Evolutionary conservation across 1,140 invertebrate species (phyloP), one percentile per base, ranked within the genome.

Genomic region (Leucophenga varia): DNA sequence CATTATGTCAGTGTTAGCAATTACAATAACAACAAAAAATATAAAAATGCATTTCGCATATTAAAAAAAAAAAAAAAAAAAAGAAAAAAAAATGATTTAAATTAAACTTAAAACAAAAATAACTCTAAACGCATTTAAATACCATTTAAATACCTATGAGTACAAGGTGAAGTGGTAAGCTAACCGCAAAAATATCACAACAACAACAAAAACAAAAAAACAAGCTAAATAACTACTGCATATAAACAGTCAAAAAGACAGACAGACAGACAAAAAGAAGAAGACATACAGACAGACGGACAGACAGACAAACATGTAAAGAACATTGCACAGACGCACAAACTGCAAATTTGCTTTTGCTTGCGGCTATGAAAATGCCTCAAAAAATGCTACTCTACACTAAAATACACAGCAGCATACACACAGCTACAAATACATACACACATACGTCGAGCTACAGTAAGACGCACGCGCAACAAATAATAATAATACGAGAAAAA

Each of bases 101-200:
- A 25, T 25, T 25, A 30, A 25, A 32, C 17, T 25, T 25, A 25
- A 43, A 43, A 43, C 30, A 43, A 31, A 20, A 45, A 45, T 22
- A 57, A 61, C 59, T 57, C 64, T 64, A 59, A 56, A 69, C 61
- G 69, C 65, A 69, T 69, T 69, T 69, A 69, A 69, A 69, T 69
- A 69, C 64, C 64, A 69, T 69, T 69, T 69, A 69, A 69, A 69
- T 61, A 61, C 56, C 61, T 65, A 61, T 50, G 47, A 52, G 61
- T 59, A 59, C 63, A 65, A 65, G 63, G 63, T 65, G 63, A 63
- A 54, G 63, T 53, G 54, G 52, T 47, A 34, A 48, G 21, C 40
- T 47, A 43, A 36, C 37, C 43, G 25, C 46, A 43, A 37, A 47
- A 49, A 41, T 45, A 56, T 30, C 46, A n/a, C 43, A 42, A 21